Percentiles rank a stretch among this genome's conserved stretches.
Evolutionary conservation across 2,888 invertebrate genomes (phyloP).

Genomic region (Eledona agricola): DNA sequence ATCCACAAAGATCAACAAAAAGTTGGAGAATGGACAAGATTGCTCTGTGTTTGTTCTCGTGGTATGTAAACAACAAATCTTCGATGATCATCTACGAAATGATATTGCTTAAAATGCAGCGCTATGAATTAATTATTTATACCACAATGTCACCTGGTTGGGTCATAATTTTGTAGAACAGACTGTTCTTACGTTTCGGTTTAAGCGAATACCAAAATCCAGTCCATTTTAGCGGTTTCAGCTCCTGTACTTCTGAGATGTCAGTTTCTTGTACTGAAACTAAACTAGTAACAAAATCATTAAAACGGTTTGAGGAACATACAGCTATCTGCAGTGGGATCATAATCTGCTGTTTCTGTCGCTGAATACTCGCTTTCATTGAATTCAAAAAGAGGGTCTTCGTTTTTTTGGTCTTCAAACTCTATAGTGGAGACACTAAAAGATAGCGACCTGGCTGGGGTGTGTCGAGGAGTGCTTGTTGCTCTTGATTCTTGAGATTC

Average conservation of each 20-base stretch:
- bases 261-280: too few species aligned
- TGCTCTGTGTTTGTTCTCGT: not conserved
- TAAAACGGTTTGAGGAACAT: too few species aligned
- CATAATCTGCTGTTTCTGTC: not conserved
- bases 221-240: conserved; percentile 4
- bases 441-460: not conserved
- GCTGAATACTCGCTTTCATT: not conserved
- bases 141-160: conserved; percentile 3
- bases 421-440: conserved; percentile 13
- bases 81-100: conserved; percentile 8
- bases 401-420: too few species aligned
- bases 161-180: conserved; percentile 8
- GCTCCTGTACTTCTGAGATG: too few species aligned
- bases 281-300: not conserved
- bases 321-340: not conserved
- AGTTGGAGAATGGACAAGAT: conserved; percentile 15
- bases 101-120: too few species aligned
- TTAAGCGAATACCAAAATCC: conserved; percentile 3
- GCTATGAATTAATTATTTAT: too few species aligned
- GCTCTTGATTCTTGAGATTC: conserved; percentile 7
- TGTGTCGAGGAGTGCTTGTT: conserved; percentile 10
- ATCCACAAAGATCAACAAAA: conserved; percentile 13
- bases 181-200: conserved; percentile 5
- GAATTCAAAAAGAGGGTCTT: too few species aligned
- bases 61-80: conserved; percentile 1